Evolutionary conservation across 2,797 vertebrate species (phyloP), one percentile per base, ranked within the genome.

Genomic region (Neosilurus hyrtlii): DNA sequence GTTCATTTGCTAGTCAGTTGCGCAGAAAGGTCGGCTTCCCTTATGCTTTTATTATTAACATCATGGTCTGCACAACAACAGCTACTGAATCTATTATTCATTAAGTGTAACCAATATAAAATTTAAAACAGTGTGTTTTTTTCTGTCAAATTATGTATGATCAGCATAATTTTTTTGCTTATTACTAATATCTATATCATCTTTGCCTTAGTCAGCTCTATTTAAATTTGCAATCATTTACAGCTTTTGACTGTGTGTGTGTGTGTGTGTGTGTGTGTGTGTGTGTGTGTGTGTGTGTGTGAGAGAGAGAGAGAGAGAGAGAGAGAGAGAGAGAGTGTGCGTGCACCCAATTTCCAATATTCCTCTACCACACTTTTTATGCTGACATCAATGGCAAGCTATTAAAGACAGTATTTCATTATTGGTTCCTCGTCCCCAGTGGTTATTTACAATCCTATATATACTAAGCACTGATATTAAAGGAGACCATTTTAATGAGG

Each of bases 321-420:
- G 57, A 18, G 57, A 18, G 57, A 18, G 57, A 18, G 18, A 18
- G 57, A 18, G 57, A 18, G 73, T 75, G 54, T 59, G 30, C 22
- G 87, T 90, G 90, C 94, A 95, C 95, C 96, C 96, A 96, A 97
- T 97, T 97, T 98, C 96, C 97, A 99, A 99, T 99, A 99, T 97
- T 98, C 96, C 95, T 96, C 96, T 93, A 95, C 94, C 96, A 96
- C 96, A 96, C 95, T 97, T 99, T 99, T 99, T 99, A 97, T 99
- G 98, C 98, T 99, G 98, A 99, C 98, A 98, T 99, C 97, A 98
- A 98, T 99, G 96, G 96, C 96, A 96, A 96, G 97, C 97, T 99
- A 99, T 99, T 99, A 99, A 99, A 98, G 96, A 97, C 96, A 97
- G 96, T 98, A 97, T 99, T 98, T 99, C 97, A 99, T 99, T 98